Evolutionary conservation across 2,888 invertebrate genomes (phyloP).

Genomic region (Oxystoma pomonae): DNA sequence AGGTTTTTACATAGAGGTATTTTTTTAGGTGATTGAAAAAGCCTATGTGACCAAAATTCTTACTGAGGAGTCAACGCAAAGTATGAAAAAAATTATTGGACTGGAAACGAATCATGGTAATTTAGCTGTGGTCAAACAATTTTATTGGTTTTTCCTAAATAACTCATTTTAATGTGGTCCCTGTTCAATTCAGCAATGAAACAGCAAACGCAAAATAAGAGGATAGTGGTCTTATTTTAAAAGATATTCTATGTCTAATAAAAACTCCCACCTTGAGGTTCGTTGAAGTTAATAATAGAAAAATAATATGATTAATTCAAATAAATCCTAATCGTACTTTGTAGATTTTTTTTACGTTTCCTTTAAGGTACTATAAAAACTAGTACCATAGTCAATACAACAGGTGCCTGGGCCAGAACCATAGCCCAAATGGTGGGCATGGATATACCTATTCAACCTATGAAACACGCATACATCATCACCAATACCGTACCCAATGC

Average conservation of each 20-base stretch:
- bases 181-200: too few relatives aligned
- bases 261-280: too few relatives aligned
- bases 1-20: too few relatives aligned
- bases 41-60: constrained; percentile 70
- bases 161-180: too few relatives aligned
- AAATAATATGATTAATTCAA: too few relatives aligned
- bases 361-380: constrained; percentile 62
- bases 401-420: constrained; percentile 79
- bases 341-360: too few relatives aligned
- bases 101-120: constrained; percentile 66
- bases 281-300: too few relatives aligned
- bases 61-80: constrained; percentile 55
- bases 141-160: not conserved
- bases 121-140: not conserved
- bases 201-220: too few relatives aligned
- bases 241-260: too few relatives aligned
- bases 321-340: too few relatives aligned
- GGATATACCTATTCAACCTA: constrained; percentile 72
- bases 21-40: constrained; percentile 69
- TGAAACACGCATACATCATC: constrained; percentile 87
- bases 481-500: constrained; percentile 74
- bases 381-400: constrained; percentile 72
- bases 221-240: too few relatives aligned
- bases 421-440: constrained; percentile 65
- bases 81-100: constrained; percentile 66